Evolutionary conservation across 2,888 invertebrate genomes (phyloP).

Genomic region (Dendrolimus pini): DNA sequence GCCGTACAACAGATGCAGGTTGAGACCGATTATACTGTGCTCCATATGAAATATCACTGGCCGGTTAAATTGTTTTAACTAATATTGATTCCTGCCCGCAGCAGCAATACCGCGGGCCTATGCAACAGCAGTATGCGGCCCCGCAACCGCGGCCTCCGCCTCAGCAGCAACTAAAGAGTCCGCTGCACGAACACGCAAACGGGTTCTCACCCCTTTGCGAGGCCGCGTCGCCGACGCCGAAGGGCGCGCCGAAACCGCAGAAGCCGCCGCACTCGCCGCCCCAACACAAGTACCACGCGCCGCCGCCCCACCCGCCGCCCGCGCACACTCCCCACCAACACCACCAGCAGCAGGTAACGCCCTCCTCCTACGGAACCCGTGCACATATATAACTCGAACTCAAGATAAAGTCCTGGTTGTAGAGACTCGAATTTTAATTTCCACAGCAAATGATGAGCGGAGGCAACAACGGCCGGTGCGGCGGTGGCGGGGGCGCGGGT

Average conservation of each 20-base stretch:
- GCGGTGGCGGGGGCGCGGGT: conserved; percentile 25
- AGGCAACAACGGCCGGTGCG: conserved; percentile 25
- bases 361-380: conserved; percentile 25
- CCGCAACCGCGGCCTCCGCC: conserved; percentile 48
- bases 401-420: not conserved
- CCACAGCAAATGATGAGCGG: conserved; percentile 40
- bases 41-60: too few species aligned
- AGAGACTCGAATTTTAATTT: not conserved
- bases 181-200: conserved; percentile 70
- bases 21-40: too few species aligned
- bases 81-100: conserved; percentile 16
- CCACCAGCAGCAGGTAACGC: conserved; percentile 44
- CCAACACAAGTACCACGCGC: conserved; percentile 69
- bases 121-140: conserved; percentile 67
- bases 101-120: conserved; percentile 65
- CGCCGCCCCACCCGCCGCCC: conserved; percentile 51
- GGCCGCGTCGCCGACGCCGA: conserved; percentile 72
- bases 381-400: conserved; percentile 10
- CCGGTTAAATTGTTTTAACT: not conserved
- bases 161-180: conserved; percentile 77
- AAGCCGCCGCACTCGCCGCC: conserved; percentile 69
- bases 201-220: conserved; percentile 79
- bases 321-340: conserved; percentile 56
- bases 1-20: conserved; percentile 73
- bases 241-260: conserved; percentile 47